Evolutionary conservation across 2,797 vertebrate species (phyloP), one percentile per base, ranked within the genome.

Genomic region (Gambelia wislizenii): DNA sequence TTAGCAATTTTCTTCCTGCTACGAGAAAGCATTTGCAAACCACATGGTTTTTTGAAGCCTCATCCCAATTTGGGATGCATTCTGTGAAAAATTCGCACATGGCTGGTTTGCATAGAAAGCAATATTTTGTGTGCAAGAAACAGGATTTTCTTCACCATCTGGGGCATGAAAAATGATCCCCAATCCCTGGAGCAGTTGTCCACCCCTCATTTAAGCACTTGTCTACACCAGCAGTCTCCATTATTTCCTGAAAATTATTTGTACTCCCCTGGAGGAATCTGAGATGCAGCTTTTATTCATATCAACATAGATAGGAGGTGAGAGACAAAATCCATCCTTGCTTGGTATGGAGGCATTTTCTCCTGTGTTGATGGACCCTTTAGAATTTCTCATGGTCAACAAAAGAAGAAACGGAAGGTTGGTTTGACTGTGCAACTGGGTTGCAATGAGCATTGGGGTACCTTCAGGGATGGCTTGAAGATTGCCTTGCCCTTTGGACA

Each of bases 301-400:
- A 2, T 39, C 20, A 4, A n/a, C 1, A n/a, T 1, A 8, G 0
- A 9, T 8, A 44, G 13, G 13, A 16, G 1, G 14, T n/a, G 30
- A 52, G 5, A 6, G 12, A 79, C n/a, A 13, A 4, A 6, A 20
- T 18, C 13, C 4, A 6, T 36, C 27, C 33, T 49, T 42, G 22
- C 77, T n/a, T 6, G 14, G 14, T n/a, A 30, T 16, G 9, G 18
- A 25, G 10, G 10, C 36, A 0, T 61, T 14, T 42, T 64, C 54
- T 47, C 27, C 25, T 27, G 3, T 44, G 59, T 16, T 61, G 80
- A 18, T 27, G 9, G 44, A 49, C 84, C 1, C 2, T 36, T n/a
- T 47, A 70, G 74, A 59, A 22, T 39, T 25, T 0, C 0, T 64
- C 27, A 1, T 13, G 39, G 3, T 56, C 59, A 27, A 22, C 80